A percentile compares a stretch with the other conserved stretches of the same genome.
Evolutionary conservation across 2,113 vertebrate genomes (phyloP).

Genomic region (Merops nubicus): DNA sequence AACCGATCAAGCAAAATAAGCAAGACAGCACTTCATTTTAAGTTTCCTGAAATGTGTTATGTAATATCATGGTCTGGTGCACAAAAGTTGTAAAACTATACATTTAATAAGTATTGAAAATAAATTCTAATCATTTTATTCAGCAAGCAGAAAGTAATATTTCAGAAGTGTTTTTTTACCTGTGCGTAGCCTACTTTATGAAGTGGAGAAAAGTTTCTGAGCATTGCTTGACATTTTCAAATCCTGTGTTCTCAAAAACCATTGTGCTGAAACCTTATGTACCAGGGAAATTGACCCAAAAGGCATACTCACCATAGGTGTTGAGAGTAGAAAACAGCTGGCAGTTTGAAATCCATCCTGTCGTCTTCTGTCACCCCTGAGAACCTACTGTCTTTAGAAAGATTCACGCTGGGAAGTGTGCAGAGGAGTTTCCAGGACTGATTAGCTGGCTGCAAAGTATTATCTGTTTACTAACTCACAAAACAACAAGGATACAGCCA

Average conservation of each 20-base stretch:
- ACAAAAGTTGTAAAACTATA: not conserved
- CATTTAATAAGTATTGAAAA: not conserved
- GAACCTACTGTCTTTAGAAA: not conserved
- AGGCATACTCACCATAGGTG: not conserved
- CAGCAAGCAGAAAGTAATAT: not conserved
- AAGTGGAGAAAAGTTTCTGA: not conserved
- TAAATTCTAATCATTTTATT: not conserved
- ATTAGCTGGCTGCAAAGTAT: not conserved
- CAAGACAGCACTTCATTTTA: not conserved
- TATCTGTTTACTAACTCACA: not conserved
- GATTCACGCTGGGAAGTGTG: not conserved
- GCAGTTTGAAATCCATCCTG: not conserved
- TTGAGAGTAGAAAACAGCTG: not conserved
- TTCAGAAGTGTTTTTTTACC: not conserved
- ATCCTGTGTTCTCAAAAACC: not conserved
- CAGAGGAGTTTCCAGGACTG: not conserved
- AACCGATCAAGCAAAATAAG: conserved; percentile 11
- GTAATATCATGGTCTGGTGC: not conserved
- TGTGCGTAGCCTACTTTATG: not conserved
- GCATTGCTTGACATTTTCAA: not conserved
- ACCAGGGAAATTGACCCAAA: not conserved
- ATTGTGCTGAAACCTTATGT: not conserved
- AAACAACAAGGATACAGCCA: not conserved
- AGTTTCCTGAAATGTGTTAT: not conserved
- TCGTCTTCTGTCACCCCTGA: not conserved